phyloP scores from a whole-genome alignment of 2,797 vertebrate genomes.

The Lithobates sylvaticus region DNA sequence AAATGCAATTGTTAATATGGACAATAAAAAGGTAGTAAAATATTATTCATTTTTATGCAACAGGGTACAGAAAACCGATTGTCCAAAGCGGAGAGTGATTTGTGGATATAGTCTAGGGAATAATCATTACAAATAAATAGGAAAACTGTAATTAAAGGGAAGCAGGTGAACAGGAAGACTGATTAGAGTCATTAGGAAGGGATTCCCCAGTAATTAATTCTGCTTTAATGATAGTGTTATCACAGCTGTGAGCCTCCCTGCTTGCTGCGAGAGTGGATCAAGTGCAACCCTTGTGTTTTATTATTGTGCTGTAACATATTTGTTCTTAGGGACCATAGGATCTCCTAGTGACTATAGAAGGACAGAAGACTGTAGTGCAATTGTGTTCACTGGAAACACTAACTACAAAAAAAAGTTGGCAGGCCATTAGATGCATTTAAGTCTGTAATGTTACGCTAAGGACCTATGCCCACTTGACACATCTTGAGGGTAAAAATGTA shows the following conservation, averaged over 20 bases:
- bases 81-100: background rate
- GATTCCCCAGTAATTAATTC: slow-evolving; percentile 34
- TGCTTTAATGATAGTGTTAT: slow-evolving; percentile 1
- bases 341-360: too few species aligned
- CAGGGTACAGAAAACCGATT: background rate
- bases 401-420: too few species aligned
- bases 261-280: background rate
- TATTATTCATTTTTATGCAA: background rate
- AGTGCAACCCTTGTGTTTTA: background rate
- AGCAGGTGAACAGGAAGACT: background rate
- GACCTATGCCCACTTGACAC: too few species aligned
- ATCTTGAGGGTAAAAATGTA: too few species aligned
- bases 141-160: slow-evolving; percentile 12
- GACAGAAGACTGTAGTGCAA: too few species aligned
- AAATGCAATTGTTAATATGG: too few species aligned
- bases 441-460: too few species aligned
- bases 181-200: slow-evolving; percentile 8
- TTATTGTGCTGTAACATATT: background rate
- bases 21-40: background rate
- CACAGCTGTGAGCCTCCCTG: background rate
- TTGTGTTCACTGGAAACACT: too few species aligned
- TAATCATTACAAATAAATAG: slow-evolving; percentile 12
- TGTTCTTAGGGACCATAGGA: background rate
- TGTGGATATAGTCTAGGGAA: background rate
- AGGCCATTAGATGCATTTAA: too few species aligned